Evolutionary conservation across 2,113 vertebrate genomes (phyloP), one percentile per base, ranked within the genome.

Genomic region (Bufo gargarizans): DNA sequence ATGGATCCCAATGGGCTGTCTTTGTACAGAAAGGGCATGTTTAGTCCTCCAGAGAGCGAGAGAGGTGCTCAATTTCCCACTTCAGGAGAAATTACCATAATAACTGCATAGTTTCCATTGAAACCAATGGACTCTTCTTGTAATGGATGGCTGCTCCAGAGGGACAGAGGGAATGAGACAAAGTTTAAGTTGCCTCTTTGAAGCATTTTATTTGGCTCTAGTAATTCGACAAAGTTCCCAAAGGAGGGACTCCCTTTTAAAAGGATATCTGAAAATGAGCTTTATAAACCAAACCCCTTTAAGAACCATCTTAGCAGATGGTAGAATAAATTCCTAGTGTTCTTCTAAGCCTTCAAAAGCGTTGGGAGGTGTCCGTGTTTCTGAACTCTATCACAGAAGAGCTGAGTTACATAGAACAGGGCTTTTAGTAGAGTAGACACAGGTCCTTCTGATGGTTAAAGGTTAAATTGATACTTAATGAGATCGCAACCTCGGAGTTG

Each of bases 391-490:
- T 49, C 45, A 50, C 33, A 20, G 19, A 49, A 55, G 49, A 3
- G 14, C 4, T 4, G 63, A 22, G 20, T 4, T 49, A 49, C 12
- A 50, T 20, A 50, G 16, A 50, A 10, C 2, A 22, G 19, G 43
- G 49, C 82, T 8, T 71, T 67, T 17, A 11, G 47, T 47, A 11
- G 47, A 33, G 82, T 3, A 71, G 82, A 55, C 49, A 65, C 65
- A 49, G 65, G 82, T 69, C 82, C 14, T 16, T 55, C 63, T 33
- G 63, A 71, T 71, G 71, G 82, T 33, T 69, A 85, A 59, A 59
- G 83, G 83, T 85, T 69, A 85, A 58, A 72, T 58, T 59, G 53
- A 59, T 59, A 59, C 55, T 74, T 85, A 85, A 74, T 85, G 69
- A 85, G 83, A 85, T 85, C 83, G 13, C 10, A 53, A 84, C 82